Evolutionary conservation across 2,888 invertebrate genomes (phyloP).

Genomic region (Psococerastis gibbosa): DNA sequence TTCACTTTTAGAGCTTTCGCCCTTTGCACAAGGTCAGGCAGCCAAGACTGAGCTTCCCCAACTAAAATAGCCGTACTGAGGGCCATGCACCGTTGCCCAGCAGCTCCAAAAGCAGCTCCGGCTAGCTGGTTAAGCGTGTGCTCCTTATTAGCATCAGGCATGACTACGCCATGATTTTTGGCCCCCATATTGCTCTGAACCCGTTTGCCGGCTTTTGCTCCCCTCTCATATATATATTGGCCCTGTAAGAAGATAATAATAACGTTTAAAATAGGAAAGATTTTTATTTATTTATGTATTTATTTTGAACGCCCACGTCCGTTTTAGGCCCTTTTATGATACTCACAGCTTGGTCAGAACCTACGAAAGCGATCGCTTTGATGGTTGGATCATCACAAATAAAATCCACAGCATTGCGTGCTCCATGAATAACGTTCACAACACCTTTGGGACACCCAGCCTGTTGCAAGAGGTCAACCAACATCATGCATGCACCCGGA

Average conservation of each 20-base stretch:
- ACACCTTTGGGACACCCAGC: conserved; percentile 93
- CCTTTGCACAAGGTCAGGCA: conserved; percentile 72
- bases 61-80: conserved; percentile 87
- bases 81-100: conserved; percentile 99
- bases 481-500: conserved; percentile 88
- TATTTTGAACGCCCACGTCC: no score
- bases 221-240: conserved; percentile 86
- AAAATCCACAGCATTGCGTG: conserved; percentile 88
- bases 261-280: not conserved
- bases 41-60: conserved; percentile 81
- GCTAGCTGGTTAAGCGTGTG: conserved; percentile 78
- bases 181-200: conserved; percentile 99
- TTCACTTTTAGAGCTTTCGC: conserved; percentile 76
- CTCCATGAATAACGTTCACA: conserved; percentile 92
- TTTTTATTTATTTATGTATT: not conserved
- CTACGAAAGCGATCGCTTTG: conserved; percentile 94
- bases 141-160: conserved; percentile 96
- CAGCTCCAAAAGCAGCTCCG: conserved; percentile 97
- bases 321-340: no score
- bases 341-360: conserved; percentile 79
- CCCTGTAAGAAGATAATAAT: conserved; percentile 32
- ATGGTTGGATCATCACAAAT: conserved; percentile 94
- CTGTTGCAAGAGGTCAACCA: conserved; percentile 81
- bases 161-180: conserved; percentile 93
- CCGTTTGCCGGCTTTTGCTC: conserved; percentile 68